These are phyloP conservation scores for Drosophila nannoptera DNA, from an alignment of 1,140 invertebrate species.

Conservation along the genomic window DNA sequence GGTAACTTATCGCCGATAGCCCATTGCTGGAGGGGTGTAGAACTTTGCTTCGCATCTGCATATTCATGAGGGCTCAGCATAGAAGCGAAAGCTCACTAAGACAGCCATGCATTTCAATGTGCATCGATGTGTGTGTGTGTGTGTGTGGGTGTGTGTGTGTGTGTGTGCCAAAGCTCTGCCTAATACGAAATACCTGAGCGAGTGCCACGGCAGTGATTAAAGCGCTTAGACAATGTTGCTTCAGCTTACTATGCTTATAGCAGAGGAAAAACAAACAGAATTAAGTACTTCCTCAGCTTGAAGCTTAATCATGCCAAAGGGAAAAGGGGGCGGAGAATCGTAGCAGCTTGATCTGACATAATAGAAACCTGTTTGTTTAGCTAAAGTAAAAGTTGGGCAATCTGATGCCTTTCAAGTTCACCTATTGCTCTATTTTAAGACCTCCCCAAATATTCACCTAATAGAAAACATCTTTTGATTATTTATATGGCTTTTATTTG, in stretches of 20 bases:
- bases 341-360: too few species aligned
- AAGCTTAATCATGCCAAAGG: too few species aligned
- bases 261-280: too few species aligned
- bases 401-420: slow-evolving; percentile 36
- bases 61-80: slow-evolving; percentile 18
- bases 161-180: slow-evolving; percentile 24
- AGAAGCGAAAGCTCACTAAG: slow-evolving; percentile 19
- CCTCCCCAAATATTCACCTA: neutral
- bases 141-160: too few species aligned
- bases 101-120: slow-evolving; percentile 1
- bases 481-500: slow-evolving; percentile 23
- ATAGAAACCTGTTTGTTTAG: too few species aligned
- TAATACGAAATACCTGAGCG: slow-evolving; percentile 5
- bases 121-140: slow-evolving; percentile 3
- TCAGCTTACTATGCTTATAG: neutral
- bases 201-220: neutral
- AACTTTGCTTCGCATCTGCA: slow-evolving; percentile 23
- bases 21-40: slow-evolving; percentile 3
- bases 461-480: slow-evolving; percentile 16
- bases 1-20: too few species aligned
- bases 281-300: too few species aligned
- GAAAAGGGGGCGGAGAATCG: too few species aligned
- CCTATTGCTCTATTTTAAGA: neutral
- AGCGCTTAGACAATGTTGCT: neutral
- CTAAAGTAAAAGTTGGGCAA: neutral